These are phyloP conservation scores for Diadophis punctatus DNA, from an alignment of 2,113 vertebrate genomes.

Conservation along the genomic window DNA sequence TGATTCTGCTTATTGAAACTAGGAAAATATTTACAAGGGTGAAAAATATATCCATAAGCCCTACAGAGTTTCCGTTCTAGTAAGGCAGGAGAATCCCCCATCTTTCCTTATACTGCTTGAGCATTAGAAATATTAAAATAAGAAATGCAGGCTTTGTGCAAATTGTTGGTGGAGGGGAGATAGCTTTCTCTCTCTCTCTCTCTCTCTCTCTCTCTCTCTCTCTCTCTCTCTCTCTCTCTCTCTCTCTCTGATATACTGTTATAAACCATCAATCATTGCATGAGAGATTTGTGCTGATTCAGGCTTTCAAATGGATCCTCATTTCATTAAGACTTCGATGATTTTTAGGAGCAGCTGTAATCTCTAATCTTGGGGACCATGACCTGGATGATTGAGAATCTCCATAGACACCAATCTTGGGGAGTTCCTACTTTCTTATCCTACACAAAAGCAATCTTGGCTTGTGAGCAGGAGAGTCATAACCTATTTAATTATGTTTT, in stretches of 20 bases:
- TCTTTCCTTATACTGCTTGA: background rate
- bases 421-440: background rate
- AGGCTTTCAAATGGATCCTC: background rate
- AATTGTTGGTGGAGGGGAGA: background rate
- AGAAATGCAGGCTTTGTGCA: background rate
- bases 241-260: background rate
- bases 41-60: background rate
- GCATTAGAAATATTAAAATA: background rate
- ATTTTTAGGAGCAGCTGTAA: background rate
- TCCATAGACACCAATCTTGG: background rate
- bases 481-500: background rate
- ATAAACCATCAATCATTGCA: background rate
- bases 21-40: background rate
- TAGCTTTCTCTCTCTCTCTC: background rate
- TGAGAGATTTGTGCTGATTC: background rate
- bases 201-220: no score
- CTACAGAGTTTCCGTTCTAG: background rate
- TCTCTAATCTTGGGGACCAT: background rate
- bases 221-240: no score
- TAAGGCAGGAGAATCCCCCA: background rate
- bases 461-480: background rate
- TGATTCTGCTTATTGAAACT: background rate
- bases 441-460: background rate
- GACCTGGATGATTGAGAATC: no score
- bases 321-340: background rate